Conservation (phyloP, 37 sponge, comb jelly and placozoan genomes). For the Chondrilla cf. caribensis region DNA sequence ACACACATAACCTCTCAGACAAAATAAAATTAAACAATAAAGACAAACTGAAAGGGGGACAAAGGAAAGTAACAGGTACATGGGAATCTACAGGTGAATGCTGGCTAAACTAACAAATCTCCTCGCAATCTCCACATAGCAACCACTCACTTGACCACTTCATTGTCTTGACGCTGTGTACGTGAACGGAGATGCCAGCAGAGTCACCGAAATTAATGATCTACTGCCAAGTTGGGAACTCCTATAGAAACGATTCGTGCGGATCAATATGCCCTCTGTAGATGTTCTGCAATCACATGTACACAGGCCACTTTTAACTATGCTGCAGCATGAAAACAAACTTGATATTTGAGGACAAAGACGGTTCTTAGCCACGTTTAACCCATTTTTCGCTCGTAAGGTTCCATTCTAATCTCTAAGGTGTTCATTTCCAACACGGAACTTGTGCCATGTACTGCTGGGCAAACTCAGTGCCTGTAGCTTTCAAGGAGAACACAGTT, state of each 20-base stretch:
- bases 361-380: background rate
- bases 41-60: no score
- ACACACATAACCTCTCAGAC: no score
- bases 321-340: background rate
- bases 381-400: conserved; percentile 7
- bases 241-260: no score
- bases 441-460: background rate
- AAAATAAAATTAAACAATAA: no score
- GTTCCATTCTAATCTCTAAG: background rate
- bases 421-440: background rate
- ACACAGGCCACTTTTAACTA: conserved; percentile 7
- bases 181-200: background rate
- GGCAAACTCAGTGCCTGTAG: conserved; percentile 1
- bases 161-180: no score
- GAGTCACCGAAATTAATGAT: conserved; percentile 5
- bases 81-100: no score
- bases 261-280: no score
- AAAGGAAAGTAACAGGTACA: no score
- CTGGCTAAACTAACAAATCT: no score
- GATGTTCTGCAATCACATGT: conserved; percentile 26
- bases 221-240: conserved; percentile 12
- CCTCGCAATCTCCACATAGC: no score
- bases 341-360: conserved; percentile 5
- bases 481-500: background rate
- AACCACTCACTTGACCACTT: no score